These are phyloP conservation scores for Apis florea DNA, from an alignment of 1,140 invertebrate genomes.

Conservation along the genomic window DNA sequence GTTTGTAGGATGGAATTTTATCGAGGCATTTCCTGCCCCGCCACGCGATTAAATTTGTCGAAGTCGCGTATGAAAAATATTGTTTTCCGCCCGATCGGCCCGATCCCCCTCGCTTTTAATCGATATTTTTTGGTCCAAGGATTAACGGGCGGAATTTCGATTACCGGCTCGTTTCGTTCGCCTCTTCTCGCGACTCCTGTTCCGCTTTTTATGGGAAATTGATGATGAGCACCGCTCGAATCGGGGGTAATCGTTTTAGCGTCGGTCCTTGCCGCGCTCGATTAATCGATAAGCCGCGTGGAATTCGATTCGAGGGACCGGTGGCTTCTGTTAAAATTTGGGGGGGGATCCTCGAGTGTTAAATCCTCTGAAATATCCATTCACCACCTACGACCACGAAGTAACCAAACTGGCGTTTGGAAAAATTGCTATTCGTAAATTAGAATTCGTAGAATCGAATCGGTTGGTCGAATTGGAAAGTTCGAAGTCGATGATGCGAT, in stretches of 20 bases:
- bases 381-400: background rate
- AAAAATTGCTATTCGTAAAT: too few relatives aligned
- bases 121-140: constrained; percentile 17
- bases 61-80: constrained; percentile 35
- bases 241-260: constrained; percentile 13
- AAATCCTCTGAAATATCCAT: background rate
- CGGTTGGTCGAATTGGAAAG: too few relatives aligned
- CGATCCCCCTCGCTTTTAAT: background rate
- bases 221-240: constrained; percentile 19
- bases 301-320: background rate
- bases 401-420: background rate
- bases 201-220: constrained; percentile 28
- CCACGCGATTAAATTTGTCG: constrained; percentile 18
- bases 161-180: background rate
- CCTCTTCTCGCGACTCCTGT: background rate
- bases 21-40: constrained; percentile 3
- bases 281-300: constrained; percentile 18
- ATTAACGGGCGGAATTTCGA: constrained; percentile 25
- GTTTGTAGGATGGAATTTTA: constrained; percentile 15
- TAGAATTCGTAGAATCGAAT: too few relatives aligned
- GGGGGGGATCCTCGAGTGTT: background rate
- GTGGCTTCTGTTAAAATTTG: background rate
- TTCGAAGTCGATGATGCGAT: too few relatives aligned
- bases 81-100: constrained; percentile 4
- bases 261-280: background rate